Evolutionary conservation across 2,113 vertebrate genomes (phyloP), one percentile per base, ranked within the genome.

Genomic region (Hystrix cristata): DNA sequence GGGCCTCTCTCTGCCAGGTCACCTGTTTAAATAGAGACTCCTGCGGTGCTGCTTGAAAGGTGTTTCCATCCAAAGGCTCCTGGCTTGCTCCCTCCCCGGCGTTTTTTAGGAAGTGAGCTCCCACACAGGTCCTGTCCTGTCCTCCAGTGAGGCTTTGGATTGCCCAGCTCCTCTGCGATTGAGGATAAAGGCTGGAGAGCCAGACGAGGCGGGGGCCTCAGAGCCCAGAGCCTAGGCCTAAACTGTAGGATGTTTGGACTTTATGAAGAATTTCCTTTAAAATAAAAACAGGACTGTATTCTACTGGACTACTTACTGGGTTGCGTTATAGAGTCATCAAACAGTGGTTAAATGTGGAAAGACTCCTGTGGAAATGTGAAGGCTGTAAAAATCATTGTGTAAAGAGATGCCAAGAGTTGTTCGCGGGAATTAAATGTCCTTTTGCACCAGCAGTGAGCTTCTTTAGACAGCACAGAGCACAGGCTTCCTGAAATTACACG

Each of bases 21-120:
- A 97, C 97, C 98, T 97, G 97, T 97, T 97, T 97, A 97, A 97
- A 97, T 96, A 97, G 83, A 97, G 95, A 85, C 96, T 92, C 96
- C 96, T 8, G 27, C 6, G 12, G 96, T n/a, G 93, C 95, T 94
- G 95, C 91, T 93, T 95, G 74, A 93, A 95, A 91, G 96, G 95
- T 94, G 94, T 97, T 96, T 96, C 94, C 94, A 96, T 65, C 11
- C 1, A 11, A 18, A 13, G 59, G 43, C 78, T 71, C 87, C 60
- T 79, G 8, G 0, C 71, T 59, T 10, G 29, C 88, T 91, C 51
- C 34, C 94, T 89, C 7, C 72, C 53, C 7, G 14, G 25, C 31
- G 83, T 90, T 91, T 76, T 79, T 94, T 85, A 95, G 94, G 85
- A 96, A 96, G 94, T 69, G 64, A 85, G 65, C 67, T 84, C 87